A percentile compares a stretch with the other conserved stretches of the same genome.
These are phyloP conservation scores for Clytia hemisphaerica DNA, from an alignment of 30 jellyfish, hydroid and myxozoan species.

Conservation along the genomic window DNA sequence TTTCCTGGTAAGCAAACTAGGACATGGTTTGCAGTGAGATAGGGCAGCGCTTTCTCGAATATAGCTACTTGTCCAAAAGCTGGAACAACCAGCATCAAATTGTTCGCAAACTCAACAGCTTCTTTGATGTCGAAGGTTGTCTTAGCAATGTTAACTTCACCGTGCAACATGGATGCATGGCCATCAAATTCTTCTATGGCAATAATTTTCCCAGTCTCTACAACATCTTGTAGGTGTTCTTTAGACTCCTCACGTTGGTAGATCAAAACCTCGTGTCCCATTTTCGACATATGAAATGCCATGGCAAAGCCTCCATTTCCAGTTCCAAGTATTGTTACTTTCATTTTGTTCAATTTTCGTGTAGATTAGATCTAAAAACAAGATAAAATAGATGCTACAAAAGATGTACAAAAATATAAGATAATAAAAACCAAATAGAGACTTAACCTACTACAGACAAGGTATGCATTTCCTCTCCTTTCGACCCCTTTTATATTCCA, in stretches of 20 bases:
- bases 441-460: too few species aligned
- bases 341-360: background rate
- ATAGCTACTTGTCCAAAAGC: background rate
- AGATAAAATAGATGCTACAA: too few species aligned
- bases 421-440: too few species aligned
- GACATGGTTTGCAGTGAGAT: background rate
- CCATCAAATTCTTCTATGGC: background rate
- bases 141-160: slow-evolving; percentile 1
- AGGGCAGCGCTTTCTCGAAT: background rate
- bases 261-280: slow-evolving; percentile 18
- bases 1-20: slow-evolving; percentile 9
- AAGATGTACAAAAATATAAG: too few species aligned
- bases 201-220: background rate
- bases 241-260: background rate
- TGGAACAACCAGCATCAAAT: slow-evolving; percentile 7
- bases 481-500: too few species aligned
- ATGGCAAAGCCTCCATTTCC: slow-evolving; percentile 12
- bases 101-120: background rate
- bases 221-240: background rate
- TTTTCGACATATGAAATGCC: slow-evolving; percentile 13
- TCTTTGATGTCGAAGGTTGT: slow-evolving; percentile 4
- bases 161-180: background rate
- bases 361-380: too few species aligned
- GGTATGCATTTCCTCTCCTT: too few species aligned
- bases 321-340: slow-evolving; percentile 8